Evolutionary conservation across 2,888 invertebrate species (phyloP).

Genomic region (Argynnis bischoffii): DNA sequence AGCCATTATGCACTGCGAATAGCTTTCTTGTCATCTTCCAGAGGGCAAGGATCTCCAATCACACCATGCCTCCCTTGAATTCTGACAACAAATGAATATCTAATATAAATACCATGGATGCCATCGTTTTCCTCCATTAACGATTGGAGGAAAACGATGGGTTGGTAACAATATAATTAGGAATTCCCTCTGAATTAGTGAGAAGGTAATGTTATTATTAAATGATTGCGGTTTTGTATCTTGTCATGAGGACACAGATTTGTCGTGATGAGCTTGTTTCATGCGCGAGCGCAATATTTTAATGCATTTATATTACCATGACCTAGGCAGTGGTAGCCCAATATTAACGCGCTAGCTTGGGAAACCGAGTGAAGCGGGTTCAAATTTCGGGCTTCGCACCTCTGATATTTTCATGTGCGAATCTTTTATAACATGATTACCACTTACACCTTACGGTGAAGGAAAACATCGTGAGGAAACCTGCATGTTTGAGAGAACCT

Average conservation of each 20-base stretch:
- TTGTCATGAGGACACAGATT: slow-evolving; percentile 22
- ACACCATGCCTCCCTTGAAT: slow-evolving; percentile 35
- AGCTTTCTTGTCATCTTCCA: slow-evolving; percentile 45
- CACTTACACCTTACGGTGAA: too few relatives aligned
- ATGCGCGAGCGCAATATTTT: neutral
- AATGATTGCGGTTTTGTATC: slow-evolving; percentile 42
- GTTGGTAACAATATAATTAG: slow-evolving; percentile 38
- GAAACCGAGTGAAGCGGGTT: too few relatives aligned
- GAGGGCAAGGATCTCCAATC: slow-evolving; percentile 30
- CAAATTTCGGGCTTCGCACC: too few relatives aligned
- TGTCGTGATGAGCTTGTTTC: neutral
- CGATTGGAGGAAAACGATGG: slow-evolving; percentile 41
- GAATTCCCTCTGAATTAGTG: slow-evolving; percentile 45
- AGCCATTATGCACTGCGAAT: slow-evolving; percentile 51
- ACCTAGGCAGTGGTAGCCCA: too few relatives aligned
- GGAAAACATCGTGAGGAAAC: too few relatives aligned
- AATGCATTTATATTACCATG: too few relatives aligned
- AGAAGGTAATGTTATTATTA: slow-evolving; percentile 35
- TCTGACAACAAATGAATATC: slow-evolving; percentile 45
- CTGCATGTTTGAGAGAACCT: too few relatives aligned
- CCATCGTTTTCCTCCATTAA: too few relatives aligned
- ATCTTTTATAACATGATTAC: too few relatives aligned
- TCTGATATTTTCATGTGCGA: too few relatives aligned
- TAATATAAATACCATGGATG: slow-evolving; percentile 25
- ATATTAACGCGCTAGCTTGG: too few relatives aligned